A percentile compares a stretch with the other conserved stretches of the same genome.
These are phyloP conservation scores for Boleophthalmus pectinirostris DNA, from an alignment of 2,113 vertebrate genomes.

Conservation along the genomic window DNA sequence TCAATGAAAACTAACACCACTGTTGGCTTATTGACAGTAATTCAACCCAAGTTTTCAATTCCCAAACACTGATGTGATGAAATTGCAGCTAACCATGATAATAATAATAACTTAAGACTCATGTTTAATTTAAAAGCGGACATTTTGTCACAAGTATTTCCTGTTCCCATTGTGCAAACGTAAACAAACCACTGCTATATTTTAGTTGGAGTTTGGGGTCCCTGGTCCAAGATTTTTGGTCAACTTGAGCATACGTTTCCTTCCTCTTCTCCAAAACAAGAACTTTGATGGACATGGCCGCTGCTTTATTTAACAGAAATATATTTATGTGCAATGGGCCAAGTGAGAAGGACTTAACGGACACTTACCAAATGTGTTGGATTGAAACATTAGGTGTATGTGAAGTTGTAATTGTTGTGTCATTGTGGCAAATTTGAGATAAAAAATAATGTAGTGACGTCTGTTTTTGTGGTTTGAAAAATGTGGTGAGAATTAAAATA, in stretches of 20 bases:
- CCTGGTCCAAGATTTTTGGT: background rate
- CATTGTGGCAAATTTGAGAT: slow-evolving; percentile 2
- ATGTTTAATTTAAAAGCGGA: background rate
- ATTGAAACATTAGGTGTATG: slow-evolving; percentile 20
- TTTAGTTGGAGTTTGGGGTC: background rate
- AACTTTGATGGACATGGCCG: background rate
- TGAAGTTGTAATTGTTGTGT: slow-evolving; percentile 12
- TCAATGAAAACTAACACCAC: background rate
- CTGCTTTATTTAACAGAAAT: slow-evolving; percentile 57
- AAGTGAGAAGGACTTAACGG: slow-evolving; percentile 8
- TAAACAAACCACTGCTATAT: background rate
- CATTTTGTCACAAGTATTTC: background rate
- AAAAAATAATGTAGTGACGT: slow-evolving; percentile 37
- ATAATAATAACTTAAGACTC: too few relatives aligned
- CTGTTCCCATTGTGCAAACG: background rate
- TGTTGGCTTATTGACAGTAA: background rate
- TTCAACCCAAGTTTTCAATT: background rate
- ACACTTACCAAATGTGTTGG: slow-evolving; percentile 21
- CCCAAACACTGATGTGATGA: background rate
- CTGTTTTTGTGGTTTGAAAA: slow-evolving; percentile 42
- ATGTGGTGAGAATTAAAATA: slow-evolving; percentile 36
- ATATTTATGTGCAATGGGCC: slow-evolving; percentile 69
- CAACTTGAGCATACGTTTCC: background rate
- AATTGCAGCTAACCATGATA: too few relatives aligned
- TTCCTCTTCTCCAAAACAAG: background rate